Percentiles rank a stretch among this genome's conserved stretches.
phyloP scores from a whole-genome alignment of 2,797 vertebrate species.

The Otolemur crassicaudatus region DNA sequence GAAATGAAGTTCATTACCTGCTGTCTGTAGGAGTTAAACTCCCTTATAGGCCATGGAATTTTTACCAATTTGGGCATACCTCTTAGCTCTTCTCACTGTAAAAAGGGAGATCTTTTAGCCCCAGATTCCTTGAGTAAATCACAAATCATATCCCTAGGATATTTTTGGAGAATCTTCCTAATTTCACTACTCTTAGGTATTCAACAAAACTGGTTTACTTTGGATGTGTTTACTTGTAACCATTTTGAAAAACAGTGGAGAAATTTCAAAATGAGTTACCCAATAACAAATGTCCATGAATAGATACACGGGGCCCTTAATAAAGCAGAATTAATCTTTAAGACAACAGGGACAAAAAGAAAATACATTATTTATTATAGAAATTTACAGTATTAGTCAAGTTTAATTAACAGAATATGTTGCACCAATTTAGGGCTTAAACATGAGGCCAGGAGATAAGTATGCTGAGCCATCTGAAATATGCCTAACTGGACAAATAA shows the following conservation, averaged over 20 bases:
- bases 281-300: background rate
- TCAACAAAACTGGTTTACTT: background rate
- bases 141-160: background rate
- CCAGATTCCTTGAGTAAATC: background rate
- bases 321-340: slow-evolving; percentile 22
- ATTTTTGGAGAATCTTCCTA: background rate
- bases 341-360: background rate
- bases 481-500: slow-evolving; percentile 23
- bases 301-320: background rate
- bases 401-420: slow-evolving; percentile 24
- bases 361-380: background rate
- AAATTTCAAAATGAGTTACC: slow-evolving; percentile 47
- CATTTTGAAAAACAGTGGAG: slow-evolving; percentile 27
- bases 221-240: slow-evolving; percentile 49
- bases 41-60: background rate
- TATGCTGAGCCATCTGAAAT: slow-evolving; percentile 11
- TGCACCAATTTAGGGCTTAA: background rate
- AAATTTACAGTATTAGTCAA: slow-evolving; percentile 38
- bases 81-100: background rate
- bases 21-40: background rate
- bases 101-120: background rate
- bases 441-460: background rate
- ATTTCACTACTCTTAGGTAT: background rate
- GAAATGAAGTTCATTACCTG: background rate
- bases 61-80: background rate